Base-by-base conservation (phyloP, 2,113 vertebrate genomes). In the Phodopus roborovskii region DNA sequence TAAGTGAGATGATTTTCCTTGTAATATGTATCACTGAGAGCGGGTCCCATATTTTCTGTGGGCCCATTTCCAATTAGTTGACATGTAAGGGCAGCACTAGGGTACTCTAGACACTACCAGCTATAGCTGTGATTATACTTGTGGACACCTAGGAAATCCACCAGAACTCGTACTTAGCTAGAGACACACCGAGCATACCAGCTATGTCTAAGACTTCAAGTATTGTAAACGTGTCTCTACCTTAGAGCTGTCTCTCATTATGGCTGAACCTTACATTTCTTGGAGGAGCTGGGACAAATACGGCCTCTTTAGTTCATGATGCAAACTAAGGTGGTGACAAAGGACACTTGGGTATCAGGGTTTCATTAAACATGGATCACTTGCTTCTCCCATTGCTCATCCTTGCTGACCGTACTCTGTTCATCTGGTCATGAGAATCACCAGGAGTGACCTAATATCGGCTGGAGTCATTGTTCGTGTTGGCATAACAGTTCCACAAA, bases 211-310 rank as follows among this genome's bases (percentile, higher is more conserved):
- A 88, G 68, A 83, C 53, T 81, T 93, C 28, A 60, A 33, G 53
- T 62, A 71, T 50, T 62, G 66, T 16, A 87, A 71, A 50, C 68
- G 22, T 39, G 91, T 53, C 5, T 5, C 58, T 45, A 77, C 89
- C 73, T 78, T 66, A 48, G 36, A 87, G 39, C n/a, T 92, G 45
- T 7, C 79, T 82, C 73, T 73, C n/a, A 19, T 96, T 26, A 62
- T 84, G 22, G 33, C 26, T 45, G 20, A 78, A 77, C 36, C 33
- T 86, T 82, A 88, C 15, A 48, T 73, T 88, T 90, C 50, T 64
- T 92, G 13, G 24, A 93, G 85, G 53, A 78, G 6, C 28, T 70
- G 11, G 20, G 89, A n/a, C n/a, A 95, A 92, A 87, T 79, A 56
- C 50, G 26, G 0, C 73, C 74, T 79, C 58, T 91, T 60, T 84